Evolutionary conservation across 92 coral and sea anemone genomes (phyloP), one percentile per base, ranked within the genome.

Genomic region (Pocillopora meandrina): DNA sequence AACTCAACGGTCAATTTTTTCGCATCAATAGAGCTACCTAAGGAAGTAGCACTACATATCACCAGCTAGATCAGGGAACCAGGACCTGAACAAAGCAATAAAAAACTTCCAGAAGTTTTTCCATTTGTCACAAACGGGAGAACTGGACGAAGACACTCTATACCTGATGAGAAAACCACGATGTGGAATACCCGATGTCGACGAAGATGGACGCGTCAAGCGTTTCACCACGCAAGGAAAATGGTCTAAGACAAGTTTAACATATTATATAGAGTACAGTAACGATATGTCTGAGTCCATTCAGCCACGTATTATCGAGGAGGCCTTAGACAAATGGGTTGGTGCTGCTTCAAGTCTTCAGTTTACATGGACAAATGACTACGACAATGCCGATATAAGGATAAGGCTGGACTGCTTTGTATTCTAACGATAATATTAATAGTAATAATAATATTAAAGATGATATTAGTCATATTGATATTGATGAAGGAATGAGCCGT

Each of bases 151-250:
- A 34, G 86, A 72, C 47, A 92, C 95, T 3, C 26, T 89, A 15
- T 16, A 47, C 52, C 89, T 89, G 61, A 92, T 92, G 95, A 73
- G 76, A 19, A 89, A 92, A 64, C 89, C 91, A 16, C 95, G 90
- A 3, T 92, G 95, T 82, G 95, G 95, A 58, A 65, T 47, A 23
- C 80, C 90, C 70, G 90, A 82, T 31, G 86, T 81, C 49, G 73
- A 11, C 23, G 5, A 14, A 2, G 66, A 17, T 6, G 80, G 80
- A 5, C 83, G 61, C 74, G 13, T 10, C 7, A 67, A 47, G 58
- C 36, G 83, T 12, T 79, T 20, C 83, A n/a, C 63, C 15, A 59
- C 87, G 34, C 56, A 47, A 9, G 49, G 81, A 17, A 88, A 75
- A 65, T 89, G 95, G 95, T 20, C 35, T 55, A 82, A 74, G 34